Evolutionary conservation across 2,113 vertebrate genomes (phyloP).

Genomic region (Antennarius striatus): DNA sequence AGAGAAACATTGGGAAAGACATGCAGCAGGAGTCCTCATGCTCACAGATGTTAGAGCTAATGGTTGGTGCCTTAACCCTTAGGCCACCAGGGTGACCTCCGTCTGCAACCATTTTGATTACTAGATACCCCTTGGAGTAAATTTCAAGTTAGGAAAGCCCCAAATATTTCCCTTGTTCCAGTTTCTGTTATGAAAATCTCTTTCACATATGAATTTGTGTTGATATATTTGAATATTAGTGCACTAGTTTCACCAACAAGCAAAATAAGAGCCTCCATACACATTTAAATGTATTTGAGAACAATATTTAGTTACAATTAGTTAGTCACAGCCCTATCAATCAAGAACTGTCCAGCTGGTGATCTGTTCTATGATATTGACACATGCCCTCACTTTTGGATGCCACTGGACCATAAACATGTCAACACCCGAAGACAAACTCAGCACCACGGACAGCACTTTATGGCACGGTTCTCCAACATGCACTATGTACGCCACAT

Average conservation of each 20-base stretch:
- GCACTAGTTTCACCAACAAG: no score
- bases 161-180: no score
- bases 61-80: background rate
- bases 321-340: background rate
- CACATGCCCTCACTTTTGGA: background rate
- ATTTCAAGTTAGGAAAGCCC: no score
- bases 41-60: background rate
- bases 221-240: no score
- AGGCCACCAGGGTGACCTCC: background rate
- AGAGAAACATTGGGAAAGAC: background rate
- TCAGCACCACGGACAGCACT: slow-evolving; percentile 76
- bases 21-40: background rate
- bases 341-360: background rate
- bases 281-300: no score
- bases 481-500: background rate
- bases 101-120: background rate
- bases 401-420: background rate
- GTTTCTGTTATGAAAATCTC: no score
- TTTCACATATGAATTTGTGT: no score
- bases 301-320: background rate
- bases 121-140: no score
- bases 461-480: slow-evolving; percentile 14
- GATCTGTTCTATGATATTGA: background rate
- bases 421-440: slow-evolving; percentile 38
- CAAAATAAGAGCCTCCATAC: no score